phyloP scores from a whole-genome alignment of 2,797 vertebrate species.

The Distichodus sexfasciatus region DNA sequence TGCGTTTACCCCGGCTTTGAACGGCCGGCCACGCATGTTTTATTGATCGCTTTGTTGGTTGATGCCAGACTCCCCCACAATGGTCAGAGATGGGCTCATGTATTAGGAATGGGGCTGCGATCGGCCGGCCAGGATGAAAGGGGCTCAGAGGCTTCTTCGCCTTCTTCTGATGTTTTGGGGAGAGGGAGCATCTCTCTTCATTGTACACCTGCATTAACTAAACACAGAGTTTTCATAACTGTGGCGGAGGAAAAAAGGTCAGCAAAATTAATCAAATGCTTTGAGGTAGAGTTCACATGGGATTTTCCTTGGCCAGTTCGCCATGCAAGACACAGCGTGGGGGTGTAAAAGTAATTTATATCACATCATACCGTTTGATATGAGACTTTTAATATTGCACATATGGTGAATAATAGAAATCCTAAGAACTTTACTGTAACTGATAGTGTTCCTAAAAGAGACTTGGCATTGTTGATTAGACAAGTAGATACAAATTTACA shows the following conservation, averaged over 20 bases:
- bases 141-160: conserved; percentile 32
- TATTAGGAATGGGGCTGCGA: conserved; percentile 70
- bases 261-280: not conserved
- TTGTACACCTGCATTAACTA: conserved; percentile 44
- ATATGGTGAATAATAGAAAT: too few relatives aligned
- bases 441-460: too few relatives aligned
- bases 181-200: conserved; percentile 60
- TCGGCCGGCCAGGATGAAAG: conserved; percentile 48
- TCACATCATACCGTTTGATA: too few relatives aligned
- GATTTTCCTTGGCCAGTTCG: not conserved
- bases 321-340: not conserved
- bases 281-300: not conserved
- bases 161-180: conserved; percentile 54
- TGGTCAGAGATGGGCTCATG: conserved; percentile 69
- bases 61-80: conserved; percentile 69
- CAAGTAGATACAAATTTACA: too few relatives aligned
- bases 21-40: conserved; percentile 69
- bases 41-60: conserved; percentile 78
- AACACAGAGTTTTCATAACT: conserved; percentile 14
- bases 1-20: conserved; percentile 79
- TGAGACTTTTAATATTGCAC: too few relatives aligned
- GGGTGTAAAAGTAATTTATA: too few relatives aligned
- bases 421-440: too few relatives aligned
- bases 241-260: not conserved
- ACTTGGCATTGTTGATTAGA: too few relatives aligned